Evolutionary conservation across 1,140 invertebrate genomes (phyloP), one percentile per base, ranked within the genome.

Genomic region (Portunus trituberculatus): DNA sequence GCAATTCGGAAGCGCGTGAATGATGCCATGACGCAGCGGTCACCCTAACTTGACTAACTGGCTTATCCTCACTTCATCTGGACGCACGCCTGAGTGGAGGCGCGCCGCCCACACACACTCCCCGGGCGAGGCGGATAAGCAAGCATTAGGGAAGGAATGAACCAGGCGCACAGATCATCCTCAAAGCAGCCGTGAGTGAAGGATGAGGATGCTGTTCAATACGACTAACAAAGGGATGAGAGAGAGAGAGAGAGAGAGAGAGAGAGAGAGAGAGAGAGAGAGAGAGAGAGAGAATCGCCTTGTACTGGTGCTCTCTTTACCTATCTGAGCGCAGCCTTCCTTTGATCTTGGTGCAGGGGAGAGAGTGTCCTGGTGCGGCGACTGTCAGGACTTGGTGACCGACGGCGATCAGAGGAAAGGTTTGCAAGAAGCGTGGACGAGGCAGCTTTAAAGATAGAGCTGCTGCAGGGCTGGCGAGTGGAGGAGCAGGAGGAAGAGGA

Each of bases 191-290:
- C 4, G 20, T 12, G 67, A n/a, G 67, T 76, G 67, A 76, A 25
- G 67, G 67, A 76, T n/a, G 16, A 76, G 67, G 67, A 25, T 76
- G 67, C 67, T 76, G 67, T 76, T 76, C 67, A 76, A 76, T 76
- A 76, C 67, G 67, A 76, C 67, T 76, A 76, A 76, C 16, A 76
- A n/a, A 76, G 67, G 25, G 67, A 76, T 20, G 67, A 8, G 67
- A 76, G 67, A 76, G 67, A 76, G 67, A 76, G 67, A 76, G 67
- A 76, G 67, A 76, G 67, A 76, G 67, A 76, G 67, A 76, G 67
- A 76, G 67, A 76, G 67, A 76, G 67, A 76, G 67, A 76, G 67
- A 76, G 67, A 76, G 67, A 76, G 67, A 76, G 20, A 76, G n/a
- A 76, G 67, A 76, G 67, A 76, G 67, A 76, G 67, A 76, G 67